Evolutionary conservation across 2,888 invertebrate genomes (phyloP), one percentile per base, ranked within the genome.

Genomic region (Nemurella pictetii): DNA sequence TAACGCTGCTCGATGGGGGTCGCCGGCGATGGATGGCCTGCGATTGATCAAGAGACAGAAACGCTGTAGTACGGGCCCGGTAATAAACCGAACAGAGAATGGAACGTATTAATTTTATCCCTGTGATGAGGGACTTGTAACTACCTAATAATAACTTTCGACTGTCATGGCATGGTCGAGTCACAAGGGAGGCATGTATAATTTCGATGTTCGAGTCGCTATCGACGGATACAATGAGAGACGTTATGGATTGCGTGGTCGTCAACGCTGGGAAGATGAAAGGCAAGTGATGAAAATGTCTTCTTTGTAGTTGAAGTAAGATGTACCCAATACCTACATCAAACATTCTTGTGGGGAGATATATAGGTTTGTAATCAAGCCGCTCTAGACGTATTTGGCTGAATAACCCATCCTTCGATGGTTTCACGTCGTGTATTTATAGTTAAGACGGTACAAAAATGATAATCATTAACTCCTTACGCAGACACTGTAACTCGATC

Each of bases 21-120:
- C 32, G 80, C 32, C n/a, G 27, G 27, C 4, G 73, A 83, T 80
- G 74, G 78, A 85, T 80, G 29, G 78, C 78, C n/a, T 20, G 77
- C 83, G 73, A 85, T 83, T 85, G 85, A 83, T 85, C 85, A 83
- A 83, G 83, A 85, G 83, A 83, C 80, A 81, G 80, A 32, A n/a
- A 35, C 80, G 20, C 20, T 30, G 78, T 78, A n/a, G 55, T 12
- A 55, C 55, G 1, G 55, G 55, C 20, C 55, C 55, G 55, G 55
- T 55, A 55, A 55, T 55, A 55, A 55, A 55, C 55, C 55, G 55
- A 55, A 55, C 55, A 55, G 55, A 55, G 55, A 55, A 55, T 55
- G 20, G 55, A 55, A 55, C 55, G 55, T 55, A 55, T 55, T 55
- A 55, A 55, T 55, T 55, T 55, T 55, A 55, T 55, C 9, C 55